Evolutionary conservation across 2,797 vertebrate species (phyloP).

Genomic region (Manis crassicaudata): DNA sequence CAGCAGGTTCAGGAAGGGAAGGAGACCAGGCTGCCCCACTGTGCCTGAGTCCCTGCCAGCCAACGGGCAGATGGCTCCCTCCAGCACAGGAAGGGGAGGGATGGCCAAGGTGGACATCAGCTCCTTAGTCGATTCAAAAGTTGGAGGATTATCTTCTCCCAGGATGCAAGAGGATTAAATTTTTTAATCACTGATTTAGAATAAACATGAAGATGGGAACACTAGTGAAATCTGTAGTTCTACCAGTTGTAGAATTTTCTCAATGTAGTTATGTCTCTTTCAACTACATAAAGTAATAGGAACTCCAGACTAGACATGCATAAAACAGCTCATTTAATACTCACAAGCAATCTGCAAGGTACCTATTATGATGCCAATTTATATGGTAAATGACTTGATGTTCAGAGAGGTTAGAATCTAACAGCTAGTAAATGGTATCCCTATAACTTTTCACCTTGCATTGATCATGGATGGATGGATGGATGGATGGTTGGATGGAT

Average conservation of each 20-base stretch:
- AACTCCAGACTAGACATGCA: background rate
- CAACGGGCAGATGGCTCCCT: slow-evolving; percentile 32
- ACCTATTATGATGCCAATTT: background rate
- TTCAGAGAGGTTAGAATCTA: background rate
- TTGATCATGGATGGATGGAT: background rate
- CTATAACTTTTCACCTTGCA: background rate
- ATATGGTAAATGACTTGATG: background rate
- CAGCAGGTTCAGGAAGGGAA: background rate
- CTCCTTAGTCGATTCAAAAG: background rate
- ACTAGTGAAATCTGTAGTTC: background rate
- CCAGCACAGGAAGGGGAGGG: background rate
- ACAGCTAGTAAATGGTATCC: background rate
- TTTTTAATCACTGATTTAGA: background rate
- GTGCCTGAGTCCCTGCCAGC: background rate
- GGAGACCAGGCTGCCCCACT: background rate
- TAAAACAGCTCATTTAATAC: background rate
- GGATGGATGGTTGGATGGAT: background rate
- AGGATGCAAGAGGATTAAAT: background rate
- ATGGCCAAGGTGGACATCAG: background rate
- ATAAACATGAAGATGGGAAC: background rate
- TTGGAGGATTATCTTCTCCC: background rate
- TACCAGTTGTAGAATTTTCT: slow-evolving; percentile 19
- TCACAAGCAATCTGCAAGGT: background rate
- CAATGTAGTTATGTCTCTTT: background rate
- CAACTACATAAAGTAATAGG: background rate